Evolutionary conservation across 1,140 invertebrate genomes (phyloP).

Genomic region (Drosophila pandora): DNA sequence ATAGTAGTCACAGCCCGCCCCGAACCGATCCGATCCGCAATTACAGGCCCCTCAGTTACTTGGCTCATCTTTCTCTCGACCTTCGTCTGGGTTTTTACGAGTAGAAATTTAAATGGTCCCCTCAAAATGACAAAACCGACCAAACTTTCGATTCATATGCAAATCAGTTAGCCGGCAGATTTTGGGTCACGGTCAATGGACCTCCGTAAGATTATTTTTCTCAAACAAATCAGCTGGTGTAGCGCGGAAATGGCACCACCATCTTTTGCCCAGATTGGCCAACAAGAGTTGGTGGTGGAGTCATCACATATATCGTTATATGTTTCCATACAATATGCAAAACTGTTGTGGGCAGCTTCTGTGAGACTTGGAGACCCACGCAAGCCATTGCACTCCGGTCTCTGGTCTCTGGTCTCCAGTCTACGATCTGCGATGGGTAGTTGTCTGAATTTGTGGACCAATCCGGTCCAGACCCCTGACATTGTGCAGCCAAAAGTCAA

Average conservation of each 20-base stretch:
- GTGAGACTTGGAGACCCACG: constrained; percentile 16
- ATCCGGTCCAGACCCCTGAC: constrained; percentile 26
- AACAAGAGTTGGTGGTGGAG: constrained; percentile 14
- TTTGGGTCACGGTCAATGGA: constrained; percentile 80
- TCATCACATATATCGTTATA: constrained; percentile 19
- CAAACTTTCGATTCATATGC: constrained; percentile 58
- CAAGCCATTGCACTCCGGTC: constrained; percentile 37
- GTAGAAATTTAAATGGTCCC: constrained; percentile 66
- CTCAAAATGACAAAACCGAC: constrained; percentile 29
- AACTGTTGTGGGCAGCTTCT: constrained; percentile 15
- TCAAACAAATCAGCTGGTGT: constrained; percentile 31
- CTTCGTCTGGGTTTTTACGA: constrained; percentile 57
- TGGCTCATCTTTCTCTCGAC: constrained; percentile 58
- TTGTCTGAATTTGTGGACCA: neutral
- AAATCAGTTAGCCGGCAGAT: constrained; percentile 49
- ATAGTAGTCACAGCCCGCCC: constrained; percentile 6
- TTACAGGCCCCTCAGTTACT: constrained; percentile 36
- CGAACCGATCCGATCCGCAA: constrained; percentile 35
- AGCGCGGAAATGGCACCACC: constrained; percentile 57
- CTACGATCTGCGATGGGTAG: neutral
- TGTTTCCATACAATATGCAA: constrained; percentile 8
- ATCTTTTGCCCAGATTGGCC: constrained; percentile 34
- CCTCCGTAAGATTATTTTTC: constrained; percentile 37
- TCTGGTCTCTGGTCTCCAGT: neutral
- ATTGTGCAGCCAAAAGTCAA: constrained; percentile 52